Base-by-base conservation (phyloP, 2,888 invertebrate species). In the Drosophila differens region DNA sequence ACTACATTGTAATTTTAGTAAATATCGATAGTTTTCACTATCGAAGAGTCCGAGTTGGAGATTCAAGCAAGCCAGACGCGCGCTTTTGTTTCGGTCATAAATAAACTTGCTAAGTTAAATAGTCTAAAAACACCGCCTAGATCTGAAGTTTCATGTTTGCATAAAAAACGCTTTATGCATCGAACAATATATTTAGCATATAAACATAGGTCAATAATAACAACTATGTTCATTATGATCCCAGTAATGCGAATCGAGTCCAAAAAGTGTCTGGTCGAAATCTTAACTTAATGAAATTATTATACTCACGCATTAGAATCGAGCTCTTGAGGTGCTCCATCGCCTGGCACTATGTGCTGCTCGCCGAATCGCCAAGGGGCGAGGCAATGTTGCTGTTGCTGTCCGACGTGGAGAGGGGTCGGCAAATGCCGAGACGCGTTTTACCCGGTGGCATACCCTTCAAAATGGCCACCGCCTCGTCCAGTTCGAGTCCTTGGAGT, bases 401-500 rank as follows among this genome's bases (percentile, higher is more conserved):
- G 75, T 93, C 93, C 52, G 93, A 93, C 68, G 92, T 92, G 70
- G 93, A 93, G 37, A 94, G 84, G 22, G 98, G 98, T 83, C 97
- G 96, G 63, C 99, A 98, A 78, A 99, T 96, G 55, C 99, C 99
- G 70, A 99, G 96, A 85, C 95, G 95, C 2, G 99, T 99, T 61
- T 95, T 94, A 53, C 99, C 99, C 89, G 96, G 95, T 0, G 97
- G 96, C 81, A 99, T 98, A 63, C 98, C 97, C 93, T 99, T 99
- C 79, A 99, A 94, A 19, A 98, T 98, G 93, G 98, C 97, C 57
- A 99, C 99, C 10, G 99, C 99, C 94, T 97, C 97, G 93, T 99
- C 99, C 77, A 99, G 94, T 0, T 97, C 97, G 39, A 98, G 97
- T 93, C 98, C 98, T 91, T 97, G 97, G 83, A 99, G 95, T 92